phyloP scores from a whole-genome alignment of 2,888 invertebrate genomes.

The Sinodicranocentrus sp. region DNA sequence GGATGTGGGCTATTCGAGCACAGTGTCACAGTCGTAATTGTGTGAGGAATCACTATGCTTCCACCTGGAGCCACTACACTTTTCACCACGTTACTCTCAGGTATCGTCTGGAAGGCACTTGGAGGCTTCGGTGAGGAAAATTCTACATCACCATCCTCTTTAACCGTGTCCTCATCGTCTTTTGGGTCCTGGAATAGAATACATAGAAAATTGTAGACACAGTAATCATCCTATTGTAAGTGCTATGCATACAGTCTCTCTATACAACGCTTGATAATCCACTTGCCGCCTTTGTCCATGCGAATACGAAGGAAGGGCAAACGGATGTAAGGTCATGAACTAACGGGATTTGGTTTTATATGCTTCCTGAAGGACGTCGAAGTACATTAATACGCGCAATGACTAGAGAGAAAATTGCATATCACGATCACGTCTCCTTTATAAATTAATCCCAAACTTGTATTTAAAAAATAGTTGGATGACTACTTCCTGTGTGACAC shows the following conservation, averaged over 20 bases:
- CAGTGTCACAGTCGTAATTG: conserved; percentile 64
- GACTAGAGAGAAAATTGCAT: too few relatives aligned
- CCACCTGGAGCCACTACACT: conserved; percentile 41
- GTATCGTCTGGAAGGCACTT: conserved; percentile 72
- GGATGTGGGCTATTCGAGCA: conserved; percentile 64
- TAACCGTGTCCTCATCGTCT: conserved; percentile 71
- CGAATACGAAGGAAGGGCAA: neutral
- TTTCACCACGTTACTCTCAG: conserved; percentile 58
- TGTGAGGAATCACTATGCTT: conserved; percentile 60
- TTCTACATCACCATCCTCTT: conserved; percentile 75
- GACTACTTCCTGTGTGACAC: neutral
- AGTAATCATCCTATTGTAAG: too few relatives aligned
- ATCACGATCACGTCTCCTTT: too few relatives aligned
- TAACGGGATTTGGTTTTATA: too few relatives aligned
- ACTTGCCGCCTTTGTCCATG: neutral
- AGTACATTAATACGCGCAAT: too few relatives aligned
- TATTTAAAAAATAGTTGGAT: neutral
- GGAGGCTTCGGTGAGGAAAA: conserved; percentile 75
- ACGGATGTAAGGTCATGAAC: too few relatives aligned
- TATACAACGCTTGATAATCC: neutral
- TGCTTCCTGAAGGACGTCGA: too few relatives aligned
- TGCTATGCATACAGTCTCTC: too few relatives aligned
- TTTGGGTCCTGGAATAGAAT: conserved; percentile 73
- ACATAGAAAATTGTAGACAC: too few relatives aligned
- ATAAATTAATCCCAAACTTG: too few relatives aligned